Evolutionary conservation across 1,140 invertebrate genomes (phyloP).

Genomic region (Chironomus striatipennis): DNA sequence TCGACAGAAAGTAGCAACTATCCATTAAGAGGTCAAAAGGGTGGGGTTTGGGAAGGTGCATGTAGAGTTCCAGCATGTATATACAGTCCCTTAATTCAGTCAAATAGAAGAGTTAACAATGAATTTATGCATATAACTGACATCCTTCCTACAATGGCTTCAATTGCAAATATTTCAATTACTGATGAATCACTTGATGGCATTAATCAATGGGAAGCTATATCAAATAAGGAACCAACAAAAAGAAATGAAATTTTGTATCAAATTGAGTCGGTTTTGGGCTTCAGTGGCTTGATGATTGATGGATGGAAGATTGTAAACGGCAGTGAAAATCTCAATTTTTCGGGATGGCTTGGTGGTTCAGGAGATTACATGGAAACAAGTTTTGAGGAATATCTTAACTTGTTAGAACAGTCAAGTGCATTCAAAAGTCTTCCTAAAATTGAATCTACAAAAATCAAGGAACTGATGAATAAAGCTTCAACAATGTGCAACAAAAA

Average conservation of each 20-base stretch:
- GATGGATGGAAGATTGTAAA: conserved; percentile 67
- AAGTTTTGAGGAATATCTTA: not conserved
- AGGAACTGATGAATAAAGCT: not conserved
- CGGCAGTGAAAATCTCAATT: conserved; percentile 43
- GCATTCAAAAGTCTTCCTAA: not conserved
- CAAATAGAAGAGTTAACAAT: conserved; percentile 52
- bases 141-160: conserved; percentile 76
- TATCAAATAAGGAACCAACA: not conserved
- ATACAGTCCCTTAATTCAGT: conserved; percentile 59
- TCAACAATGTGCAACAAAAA: conserved; percentile 14
- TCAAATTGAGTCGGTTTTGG: not conserved
- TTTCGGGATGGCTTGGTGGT: conserved; percentile 42
- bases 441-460: not conserved
- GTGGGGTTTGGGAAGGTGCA: conserved; percentile 77
- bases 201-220: not conserved
- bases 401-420: not conserved
- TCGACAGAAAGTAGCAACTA: conserved; percentile 78
- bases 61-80: conserved; percentile 67
- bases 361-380: not conserved
- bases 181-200: not conserved
- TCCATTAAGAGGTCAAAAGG: conserved; percentile 64
- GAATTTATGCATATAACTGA: conserved; percentile 76
- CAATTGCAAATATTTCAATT: conserved; percentile 47
- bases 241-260: not conserved
- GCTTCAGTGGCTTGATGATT: conserved; percentile 33